Evolutionary conservation across 1,140 invertebrate species (phyloP).

Genomic region (Dufourea novaeangliae): DNA sequence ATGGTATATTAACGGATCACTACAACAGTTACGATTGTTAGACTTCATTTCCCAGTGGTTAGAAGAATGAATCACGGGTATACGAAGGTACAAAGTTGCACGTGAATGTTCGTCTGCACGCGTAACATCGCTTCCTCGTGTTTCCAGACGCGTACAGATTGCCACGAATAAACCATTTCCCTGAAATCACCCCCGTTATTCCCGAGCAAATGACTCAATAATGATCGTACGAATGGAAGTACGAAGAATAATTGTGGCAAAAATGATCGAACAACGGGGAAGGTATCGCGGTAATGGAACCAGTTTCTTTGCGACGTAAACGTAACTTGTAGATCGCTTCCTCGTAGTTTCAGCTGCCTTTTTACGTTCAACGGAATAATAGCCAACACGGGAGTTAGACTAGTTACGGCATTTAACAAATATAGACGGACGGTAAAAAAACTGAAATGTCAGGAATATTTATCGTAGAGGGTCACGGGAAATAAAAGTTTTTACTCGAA

Average conservation of each 20-base stretch:
- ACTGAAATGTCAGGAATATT: not conserved
- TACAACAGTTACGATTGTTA: not conserved
- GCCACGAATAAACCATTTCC: not conserved
- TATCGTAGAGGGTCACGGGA: not conserved
- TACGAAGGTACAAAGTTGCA: not conserved
- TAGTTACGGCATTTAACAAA: constrained; percentile 30
- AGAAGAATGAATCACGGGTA: not conserved
- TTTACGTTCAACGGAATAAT: constrained; percentile 21
- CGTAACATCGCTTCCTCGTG: not conserved
- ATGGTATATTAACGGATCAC: not conserved
- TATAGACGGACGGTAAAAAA: not conserved
- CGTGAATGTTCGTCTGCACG: not conserved
- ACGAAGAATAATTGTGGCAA: constrained; percentile 20
- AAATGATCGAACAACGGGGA: not conserved
- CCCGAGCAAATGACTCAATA: constrained; percentile 7
- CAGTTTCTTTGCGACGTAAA: not conserved
- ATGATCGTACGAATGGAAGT: not conserved
- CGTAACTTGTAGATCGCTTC: constrained; percentile 16
- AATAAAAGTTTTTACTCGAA: not conserved
- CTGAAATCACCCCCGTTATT: not conserved
- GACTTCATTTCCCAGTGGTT: not conserved
- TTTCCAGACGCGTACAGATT: not conserved
- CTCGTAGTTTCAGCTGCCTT: constrained; percentile 3
- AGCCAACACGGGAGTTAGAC: not conserved
- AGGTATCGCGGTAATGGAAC: constrained; percentile 13